Evolutionary conservation across 2,797 vertebrate species (phyloP).

Genomic region (Tadarida brasiliensis): DNA sequence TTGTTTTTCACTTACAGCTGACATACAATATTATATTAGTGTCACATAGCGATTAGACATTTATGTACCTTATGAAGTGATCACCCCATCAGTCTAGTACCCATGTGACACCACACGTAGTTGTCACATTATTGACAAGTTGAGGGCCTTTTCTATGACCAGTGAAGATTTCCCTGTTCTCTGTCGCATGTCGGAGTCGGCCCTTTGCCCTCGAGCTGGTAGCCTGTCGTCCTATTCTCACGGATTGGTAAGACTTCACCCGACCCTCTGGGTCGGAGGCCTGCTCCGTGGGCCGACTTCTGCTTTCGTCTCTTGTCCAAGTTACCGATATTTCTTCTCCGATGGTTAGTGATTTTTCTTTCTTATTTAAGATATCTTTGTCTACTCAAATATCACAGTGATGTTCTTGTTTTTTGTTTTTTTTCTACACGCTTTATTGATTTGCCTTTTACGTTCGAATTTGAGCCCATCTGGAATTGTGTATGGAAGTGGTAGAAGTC

Average conservation of each 20-base stretch:
- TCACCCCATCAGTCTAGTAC: background rate
- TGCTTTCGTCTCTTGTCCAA: background rate
- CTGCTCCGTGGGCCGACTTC: background rate
- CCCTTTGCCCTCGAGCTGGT: background rate
- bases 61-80: background rate
- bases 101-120: background rate
- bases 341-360: conserved; percentile 1
- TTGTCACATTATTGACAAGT: background rate
- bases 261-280: background rate
- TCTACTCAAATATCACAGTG: background rate
- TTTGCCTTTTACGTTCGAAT: background rate
- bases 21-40: background rate
- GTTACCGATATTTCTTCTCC: background rate
- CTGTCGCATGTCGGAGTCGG: background rate
- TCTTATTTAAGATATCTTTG: conserved; percentile 30
- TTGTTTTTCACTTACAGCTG: background rate
- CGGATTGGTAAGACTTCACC: background rate
- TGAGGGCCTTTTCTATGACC: background rate
- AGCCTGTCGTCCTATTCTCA: background rate
- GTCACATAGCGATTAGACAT: background rate
- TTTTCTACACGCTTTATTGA: conserved; percentile 3
- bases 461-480: background rate
- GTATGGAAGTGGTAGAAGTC: background rate
- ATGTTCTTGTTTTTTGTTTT: background rate
- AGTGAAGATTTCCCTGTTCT: background rate